Evolutionary conservation across 2,797 vertebrate species (phyloP), one percentile per base, ranked within the genome.

Genomic region (Euphonia xanthogaster): DNA sequence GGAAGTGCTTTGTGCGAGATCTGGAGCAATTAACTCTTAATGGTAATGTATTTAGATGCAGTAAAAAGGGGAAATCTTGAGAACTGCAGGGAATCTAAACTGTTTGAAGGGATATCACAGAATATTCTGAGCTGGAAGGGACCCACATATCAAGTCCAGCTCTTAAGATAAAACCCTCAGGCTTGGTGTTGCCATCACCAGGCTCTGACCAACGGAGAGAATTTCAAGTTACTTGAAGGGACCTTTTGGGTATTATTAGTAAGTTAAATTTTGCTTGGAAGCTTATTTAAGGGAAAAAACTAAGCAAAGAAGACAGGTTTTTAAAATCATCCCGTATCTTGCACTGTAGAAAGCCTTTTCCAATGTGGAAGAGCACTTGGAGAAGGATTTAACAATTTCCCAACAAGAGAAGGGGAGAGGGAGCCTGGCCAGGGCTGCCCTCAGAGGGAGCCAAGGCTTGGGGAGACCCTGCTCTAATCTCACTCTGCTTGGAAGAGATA

Each of bases 371-470:
- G 27, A 14, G 4, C n/a, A 7, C 40, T n/a, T 66, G 68, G 25
- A 68, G 72, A 42, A 33, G 21, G 33, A 65, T 25, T 63, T n/a
- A 51, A 16, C 7, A 22, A 45, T 42, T 74, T 45, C 19, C 33
- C n/a, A 45, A 4, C 1, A 2, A 1, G 18, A 5, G 20, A 12
- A 3, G 4, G 8, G 47, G 3, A 55, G 47, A 30, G 19, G 23
- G 33, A 47, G 21, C 18, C 14, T 10, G 44, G 12, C 68, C 68
- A 30, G 2, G 4, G 37, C 51, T 22, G 10, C 20, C 28, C 25
- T 57, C 66, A 31, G 47, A 16, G 24, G 10, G 35, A 11, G 33
- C 20, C 22, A 2, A 4, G 15, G 2, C 4, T 27, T 28, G 37
- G 3, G 6, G 18, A 12, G 8, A 33, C 8, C 10, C 54, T 55